Conservation (phyloP, 2,113 vertebrate genomes). For the Aphyosemion australe region DNA sequence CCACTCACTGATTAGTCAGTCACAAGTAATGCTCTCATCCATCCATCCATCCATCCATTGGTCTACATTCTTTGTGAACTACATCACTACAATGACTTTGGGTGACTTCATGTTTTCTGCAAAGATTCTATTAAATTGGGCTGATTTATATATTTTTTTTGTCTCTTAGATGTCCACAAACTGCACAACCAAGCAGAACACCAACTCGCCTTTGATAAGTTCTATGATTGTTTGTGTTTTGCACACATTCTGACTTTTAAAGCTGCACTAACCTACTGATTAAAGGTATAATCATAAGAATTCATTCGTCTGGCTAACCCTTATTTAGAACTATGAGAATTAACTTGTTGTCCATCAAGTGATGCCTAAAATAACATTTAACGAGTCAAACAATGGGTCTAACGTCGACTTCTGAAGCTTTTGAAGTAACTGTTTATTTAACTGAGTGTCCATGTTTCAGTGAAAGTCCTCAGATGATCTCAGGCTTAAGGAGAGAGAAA, state of each 20-base stretch:
- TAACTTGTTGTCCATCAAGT: neutral
- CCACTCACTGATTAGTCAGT: conserved; percentile 44
- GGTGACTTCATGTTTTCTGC: too few relatives aligned
- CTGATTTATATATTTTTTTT: too few relatives aligned
- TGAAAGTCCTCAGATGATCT: conserved; percentile 66
- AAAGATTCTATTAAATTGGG: too few relatives aligned
- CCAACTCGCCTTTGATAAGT: too few relatives aligned
- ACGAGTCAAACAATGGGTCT: conserved; percentile 7
- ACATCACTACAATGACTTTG: too few relatives aligned
- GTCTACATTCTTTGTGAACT: too few relatives aligned
- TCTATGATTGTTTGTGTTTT: too few relatives aligned
- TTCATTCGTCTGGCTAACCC: neutral
- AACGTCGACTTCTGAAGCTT: conserved; percentile 13
- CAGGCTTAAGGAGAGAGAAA: conserved; percentile 27
- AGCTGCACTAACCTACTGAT: too few relatives aligned
- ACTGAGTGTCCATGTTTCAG: conserved; percentile 23
- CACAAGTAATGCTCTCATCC: conserved; percentile 23
- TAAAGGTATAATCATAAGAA: too few relatives aligned
- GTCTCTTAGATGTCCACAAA: too few relatives aligned
- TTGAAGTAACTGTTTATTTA: conserved; percentile 29
- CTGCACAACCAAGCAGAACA: too few relatives aligned
- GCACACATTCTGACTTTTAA: too few relatives aligned
- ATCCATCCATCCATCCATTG: neutral
- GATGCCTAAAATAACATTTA: neutral
- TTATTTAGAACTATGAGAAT: neutral